A percentile compares a stretch with the other conserved stretches of the same genome.
Conservation (phyloP, 2,888 invertebrate genomes). For the Mellilla xanthometata region DNA sequence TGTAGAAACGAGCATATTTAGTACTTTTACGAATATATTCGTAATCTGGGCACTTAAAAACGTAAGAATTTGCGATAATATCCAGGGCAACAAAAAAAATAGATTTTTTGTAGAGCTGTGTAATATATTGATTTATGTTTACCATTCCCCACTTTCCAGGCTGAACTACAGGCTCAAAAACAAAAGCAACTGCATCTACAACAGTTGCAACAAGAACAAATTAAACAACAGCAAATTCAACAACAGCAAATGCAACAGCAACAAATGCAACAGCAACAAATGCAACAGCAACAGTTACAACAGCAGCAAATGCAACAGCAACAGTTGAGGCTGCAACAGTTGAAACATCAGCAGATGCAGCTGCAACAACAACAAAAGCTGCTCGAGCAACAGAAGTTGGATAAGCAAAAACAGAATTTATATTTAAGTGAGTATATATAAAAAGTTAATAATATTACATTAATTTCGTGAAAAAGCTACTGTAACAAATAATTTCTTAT, state of each 20-base stretch:
- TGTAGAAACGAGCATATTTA: too few relatives aligned
- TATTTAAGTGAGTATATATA: slow-evolving; percentile 40
- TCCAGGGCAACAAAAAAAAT: too few relatives aligned
- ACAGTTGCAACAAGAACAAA: slow-evolving; percentile 11
- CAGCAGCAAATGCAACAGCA: slow-evolving; percentile 38
- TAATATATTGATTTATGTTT: too few relatives aligned
- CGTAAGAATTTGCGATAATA: too few relatives aligned
- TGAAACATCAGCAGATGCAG: slow-evolving; percentile 13
- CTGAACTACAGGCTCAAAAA: slow-evolving; percentile 28
- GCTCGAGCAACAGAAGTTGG: slow-evolving; percentile 36
- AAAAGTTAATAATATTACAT: too few relatives aligned
- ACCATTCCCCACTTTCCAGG: slow-evolving; percentile 13
- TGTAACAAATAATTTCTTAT: too few relatives aligned
- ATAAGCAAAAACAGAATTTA: slow-evolving; percentile 35
- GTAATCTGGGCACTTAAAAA: too few relatives aligned
- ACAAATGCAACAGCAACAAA: slow-evolving; percentile 30
- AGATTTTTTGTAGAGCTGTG: too few relatives aligned
- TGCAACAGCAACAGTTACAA: slow-evolving; percentile 32
- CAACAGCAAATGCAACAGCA: slow-evolving; percentile 25
- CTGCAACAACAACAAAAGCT: slow-evolving; percentile 29
- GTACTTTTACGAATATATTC: too few relatives aligned
- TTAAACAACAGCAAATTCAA: slow-evolving; percentile 21
- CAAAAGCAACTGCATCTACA: slow-evolving; percentile 17
- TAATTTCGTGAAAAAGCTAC: too few relatives aligned
- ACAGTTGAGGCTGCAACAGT: slow-evolving; percentile 19